phyloP scores from a whole-genome alignment of 2,797 vertebrate genomes.

The Chelmon rostratus region DNA sequence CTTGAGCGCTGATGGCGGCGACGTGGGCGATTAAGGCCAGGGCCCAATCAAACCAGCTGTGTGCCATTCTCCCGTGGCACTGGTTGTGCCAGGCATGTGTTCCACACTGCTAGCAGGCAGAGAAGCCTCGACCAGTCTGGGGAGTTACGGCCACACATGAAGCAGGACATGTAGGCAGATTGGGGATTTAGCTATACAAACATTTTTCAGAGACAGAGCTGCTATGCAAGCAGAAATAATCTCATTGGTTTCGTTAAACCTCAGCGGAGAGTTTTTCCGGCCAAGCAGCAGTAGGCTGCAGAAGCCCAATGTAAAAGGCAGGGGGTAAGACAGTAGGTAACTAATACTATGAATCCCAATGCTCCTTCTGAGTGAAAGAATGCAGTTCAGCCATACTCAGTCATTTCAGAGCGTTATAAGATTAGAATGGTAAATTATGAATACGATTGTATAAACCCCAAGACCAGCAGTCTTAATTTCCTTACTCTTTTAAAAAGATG shows the following conservation, averaged over 20 bases:
- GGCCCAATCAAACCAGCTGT: constrained; percentile 83
- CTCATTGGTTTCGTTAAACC: constrained; percentile 74
- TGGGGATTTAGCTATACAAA: constrained; percentile 76
- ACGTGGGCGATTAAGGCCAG: constrained; percentile 73
- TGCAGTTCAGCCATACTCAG: constrained; percentile 14
- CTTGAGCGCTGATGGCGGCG: constrained; percentile 82
- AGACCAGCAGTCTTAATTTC: not conserved
- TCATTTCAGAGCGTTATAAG: not conserved
- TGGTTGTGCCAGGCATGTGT: constrained; percentile 76
- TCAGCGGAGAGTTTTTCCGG: constrained; percentile 60
- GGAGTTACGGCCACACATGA: constrained; percentile 78
- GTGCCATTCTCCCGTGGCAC: constrained; percentile 65
- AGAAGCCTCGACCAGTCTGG: constrained; percentile 61
- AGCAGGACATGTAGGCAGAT: constrained; percentile 73
- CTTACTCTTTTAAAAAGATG: not conserved
- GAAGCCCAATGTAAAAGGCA: constrained; percentile 44
- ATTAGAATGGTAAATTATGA: too few relatives aligned
- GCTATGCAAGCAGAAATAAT: constrained; percentile 79
- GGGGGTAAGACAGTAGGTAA: constrained; percentile 40
- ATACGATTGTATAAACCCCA: not conserved
- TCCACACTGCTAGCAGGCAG: constrained; percentile 64
- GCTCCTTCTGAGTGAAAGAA: constrained; percentile 23
- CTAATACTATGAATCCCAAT: constrained; percentile 42
- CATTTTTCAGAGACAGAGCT: constrained; percentile 70
- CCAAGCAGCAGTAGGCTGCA: constrained; percentile 46